Evolutionary conservation across 2,888 invertebrate species (phyloP).

Genomic region (Baronia brevicornis): DNA sequence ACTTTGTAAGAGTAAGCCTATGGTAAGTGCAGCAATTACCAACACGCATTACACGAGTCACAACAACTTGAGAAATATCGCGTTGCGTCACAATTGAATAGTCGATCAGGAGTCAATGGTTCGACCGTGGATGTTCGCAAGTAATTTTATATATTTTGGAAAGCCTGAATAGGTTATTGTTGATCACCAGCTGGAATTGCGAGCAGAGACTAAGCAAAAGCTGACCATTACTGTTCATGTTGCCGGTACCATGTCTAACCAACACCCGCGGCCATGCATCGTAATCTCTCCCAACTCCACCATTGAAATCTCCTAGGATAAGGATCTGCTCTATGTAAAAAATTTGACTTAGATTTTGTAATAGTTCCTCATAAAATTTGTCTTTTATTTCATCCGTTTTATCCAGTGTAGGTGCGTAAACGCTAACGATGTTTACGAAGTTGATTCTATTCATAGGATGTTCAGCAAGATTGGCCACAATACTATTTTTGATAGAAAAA

Average conservation of each 20-base stretch:
- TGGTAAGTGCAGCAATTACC: conserved; percentile 23
- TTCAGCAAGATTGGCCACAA: conserved; percentile 7
- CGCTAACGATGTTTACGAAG: conserved; percentile 24
- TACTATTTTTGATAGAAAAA: conserved; percentile 14
- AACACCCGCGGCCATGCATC: conserved; percentile 15
- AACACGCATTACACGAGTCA: conserved; percentile 25
- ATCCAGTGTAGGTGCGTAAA: conserved; percentile 24
- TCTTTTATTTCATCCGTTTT: conserved; percentile 19
- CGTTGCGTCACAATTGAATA: conserved; percentile 17
- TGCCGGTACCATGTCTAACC: conserved; percentile 25
- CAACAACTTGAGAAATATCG: conserved; percentile 18
- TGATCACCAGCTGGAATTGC: conserved; percentile 18
- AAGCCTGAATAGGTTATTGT: conserved; percentile 24
- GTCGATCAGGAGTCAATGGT: conserved; percentile 24
- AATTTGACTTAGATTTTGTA: conserved; percentile 1
- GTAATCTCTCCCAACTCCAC: conserved; percentile 15
- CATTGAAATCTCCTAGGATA: conserved; percentile 19
- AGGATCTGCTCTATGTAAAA: conserved; percentile 12
- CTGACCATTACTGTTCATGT: conserved; percentile 24
- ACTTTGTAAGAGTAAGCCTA: conserved; percentile 17
- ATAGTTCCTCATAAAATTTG: conserved; percentile 20
- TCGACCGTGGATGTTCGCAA: conserved; percentile 28
- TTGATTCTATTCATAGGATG: conserved; percentile 17
- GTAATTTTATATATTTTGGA: conserved; percentile 23
- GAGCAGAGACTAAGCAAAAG: conserved; percentile 22